Evolutionary conservation across 2,113 vertebrate species (phyloP), one percentile per base, ranked within the genome.

Genomic region (Festucalex cinctus): DNA sequence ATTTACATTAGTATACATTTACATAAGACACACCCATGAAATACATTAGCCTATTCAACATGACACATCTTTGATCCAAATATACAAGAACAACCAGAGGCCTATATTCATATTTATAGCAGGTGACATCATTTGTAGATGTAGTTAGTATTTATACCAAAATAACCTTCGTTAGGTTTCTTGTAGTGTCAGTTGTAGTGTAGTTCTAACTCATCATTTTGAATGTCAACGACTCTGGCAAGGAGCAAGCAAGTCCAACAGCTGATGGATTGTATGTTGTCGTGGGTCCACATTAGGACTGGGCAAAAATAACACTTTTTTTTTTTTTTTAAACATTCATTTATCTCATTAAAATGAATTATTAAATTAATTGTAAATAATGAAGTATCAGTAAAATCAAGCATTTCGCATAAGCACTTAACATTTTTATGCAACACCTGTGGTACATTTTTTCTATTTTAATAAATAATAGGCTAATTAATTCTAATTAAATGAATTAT

Each of bases 181-280:
- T 3, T 58, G 6, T 59, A 13, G 79, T 61, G 12, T 68, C 70
- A 69, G 43, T 70, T 73, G 35, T 19, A 59, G 56, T 76, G 73
- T 73, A 77, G 62, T 24, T 73, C 62, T 76, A 80, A 78, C 63
- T 66, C 2, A 14, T 70, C 60, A 73, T 20, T 76, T 58, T 83
- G 78, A 79, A 83, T 83, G 79, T 65, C 51, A 16, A 54, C 63
- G 32, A 26, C 64, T 57, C 24, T 59, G 35, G 56, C 56, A 59
- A 36, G 17, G 2, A 59, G 13, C 26, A 57, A 59, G 13, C 26
- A 57, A 57, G 26, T 56, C 22, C 53, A 56, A 56, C n/a, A 53
- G 49, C 6, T 24, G 49, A 39, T 1, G 9, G 9, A 39, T 46
- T 46, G 16, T 17, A 16, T 17, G 44, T 46, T 6, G 16, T 17